These are phyloP conservation scores for Eulacestoma nigropectus DNA, from an alignment of 2,113 vertebrate species.

Conservation along the genomic window DNA sequence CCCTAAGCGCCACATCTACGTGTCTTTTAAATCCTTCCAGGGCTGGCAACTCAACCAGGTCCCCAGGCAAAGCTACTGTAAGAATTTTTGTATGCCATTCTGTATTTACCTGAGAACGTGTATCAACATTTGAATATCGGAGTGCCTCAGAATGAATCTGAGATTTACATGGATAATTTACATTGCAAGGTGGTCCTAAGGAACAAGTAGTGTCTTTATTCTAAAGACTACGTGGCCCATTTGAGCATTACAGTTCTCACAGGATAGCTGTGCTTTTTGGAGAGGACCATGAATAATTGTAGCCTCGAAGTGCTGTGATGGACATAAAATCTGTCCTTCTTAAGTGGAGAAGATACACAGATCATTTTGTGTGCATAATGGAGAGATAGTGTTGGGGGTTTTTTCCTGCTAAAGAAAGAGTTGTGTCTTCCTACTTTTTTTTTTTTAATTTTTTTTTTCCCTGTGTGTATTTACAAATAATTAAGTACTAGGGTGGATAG, in stretches of 20 bases:
- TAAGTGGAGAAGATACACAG: neutral
- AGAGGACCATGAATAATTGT: neutral
- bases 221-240: neutral
- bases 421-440: neutral
- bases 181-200: neutral
- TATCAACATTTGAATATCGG: neutral
- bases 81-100: neutral
- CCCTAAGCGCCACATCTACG: neutral
- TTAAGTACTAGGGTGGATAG: neutral
- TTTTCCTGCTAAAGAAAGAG: neutral
- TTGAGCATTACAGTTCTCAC: neutral
- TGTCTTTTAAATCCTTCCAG: accelerated
- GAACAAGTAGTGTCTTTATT: neutral
- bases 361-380: neutral
- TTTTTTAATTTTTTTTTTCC: too few species aligned
- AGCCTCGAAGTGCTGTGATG: neutral
- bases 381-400: neutral
- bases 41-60: neutral
- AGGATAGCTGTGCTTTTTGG: neutral
- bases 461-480: neutral
- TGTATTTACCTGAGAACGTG: neutral
- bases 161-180: neutral
- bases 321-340: neutral
- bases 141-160: neutral
- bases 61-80: neutral